Evolutionary conservation across 2,113 vertebrate species (phyloP).

Genomic region (Crotalus helleri): DNA sequence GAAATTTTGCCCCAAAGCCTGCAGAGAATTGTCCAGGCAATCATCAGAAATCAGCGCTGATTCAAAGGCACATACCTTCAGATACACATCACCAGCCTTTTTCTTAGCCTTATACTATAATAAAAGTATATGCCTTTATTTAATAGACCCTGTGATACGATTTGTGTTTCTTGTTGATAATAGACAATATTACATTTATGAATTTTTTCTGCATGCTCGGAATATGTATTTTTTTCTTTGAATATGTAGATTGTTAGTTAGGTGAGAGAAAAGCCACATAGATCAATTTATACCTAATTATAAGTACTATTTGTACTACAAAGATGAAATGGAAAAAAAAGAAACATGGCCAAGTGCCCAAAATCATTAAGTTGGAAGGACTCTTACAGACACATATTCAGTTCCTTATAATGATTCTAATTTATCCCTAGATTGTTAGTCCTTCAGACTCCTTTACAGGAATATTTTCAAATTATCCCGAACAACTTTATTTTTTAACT

Average conservation of each 20-base stretch:
- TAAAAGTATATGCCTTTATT: slow-evolving; percentile 5
- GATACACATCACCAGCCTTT: background rate
- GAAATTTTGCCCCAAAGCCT: background rate
- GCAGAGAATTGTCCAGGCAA: background rate
- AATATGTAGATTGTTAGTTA: background rate
- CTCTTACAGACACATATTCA: background rate
- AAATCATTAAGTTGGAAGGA: slow-evolving; percentile 4
- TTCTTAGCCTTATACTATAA: slow-evolving; percentile 2
- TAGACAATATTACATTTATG: slow-evolving; percentile 31
- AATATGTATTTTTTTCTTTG: background rate
- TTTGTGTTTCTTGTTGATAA: slow-evolving; percentile 17
- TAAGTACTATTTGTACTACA: background rate
- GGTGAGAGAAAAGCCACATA: background rate
- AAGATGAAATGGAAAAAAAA: background rate
- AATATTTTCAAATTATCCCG: background rate
- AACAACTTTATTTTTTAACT: background rate
- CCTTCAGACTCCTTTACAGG: background rate
- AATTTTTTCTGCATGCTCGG: background rate
- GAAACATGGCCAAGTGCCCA: background rate
- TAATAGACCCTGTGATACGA: background rate
- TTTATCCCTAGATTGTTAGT: background rate
- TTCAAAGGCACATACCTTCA: background rate
- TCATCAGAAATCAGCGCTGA: background rate
- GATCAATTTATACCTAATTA: slow-evolving; percentile 5
- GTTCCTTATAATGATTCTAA: background rate